Evolutionary conservation across 2,797 vertebrate species (phyloP).

Genomic region (Botia almorhae): DNA sequence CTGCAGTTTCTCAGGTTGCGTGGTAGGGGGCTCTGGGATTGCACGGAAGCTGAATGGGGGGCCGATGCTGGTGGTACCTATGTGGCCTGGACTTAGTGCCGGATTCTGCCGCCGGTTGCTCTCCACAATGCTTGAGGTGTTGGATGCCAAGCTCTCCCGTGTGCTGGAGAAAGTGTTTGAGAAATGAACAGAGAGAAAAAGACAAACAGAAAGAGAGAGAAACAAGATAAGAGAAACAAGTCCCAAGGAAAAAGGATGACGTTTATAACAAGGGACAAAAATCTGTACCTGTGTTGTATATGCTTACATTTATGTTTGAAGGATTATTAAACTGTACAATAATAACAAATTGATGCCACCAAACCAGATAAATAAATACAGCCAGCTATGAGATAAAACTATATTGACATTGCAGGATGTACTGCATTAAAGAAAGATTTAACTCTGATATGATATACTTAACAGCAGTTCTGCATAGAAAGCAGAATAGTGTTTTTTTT

Average conservation of each 20-base stretch:
- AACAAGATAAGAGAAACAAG: neutral
- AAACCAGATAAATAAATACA: neutral
- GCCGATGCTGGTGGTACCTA: constrained; percentile 86
- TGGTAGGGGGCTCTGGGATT: constrained; percentile 86
- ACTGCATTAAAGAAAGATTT: neutral
- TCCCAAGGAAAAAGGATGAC: neutral
- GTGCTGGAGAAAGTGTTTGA: constrained; percentile 79
- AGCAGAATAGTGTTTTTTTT: neutral
- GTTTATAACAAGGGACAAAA: neutral
- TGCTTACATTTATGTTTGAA: neutral
- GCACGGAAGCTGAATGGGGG: constrained; percentile 94
- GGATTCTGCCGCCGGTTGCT: constrained; percentile 98
- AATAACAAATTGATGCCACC: neutral
- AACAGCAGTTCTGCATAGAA: constrained; percentile 5
- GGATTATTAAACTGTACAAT: neutral
- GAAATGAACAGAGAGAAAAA: constrained; percentile 1
- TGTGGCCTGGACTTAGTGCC: constrained; percentile 93
- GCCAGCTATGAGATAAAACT: neutral
- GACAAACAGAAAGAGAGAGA: neutral
- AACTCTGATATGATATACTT: constrained; percentile 5
- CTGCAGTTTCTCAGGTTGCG: constrained; percentile 96
- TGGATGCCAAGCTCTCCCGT: constrained; percentile 99
- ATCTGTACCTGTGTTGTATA: too few species aligned
- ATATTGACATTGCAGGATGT: neutral
- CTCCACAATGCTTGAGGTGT: constrained; percentile 99